Conservation (phyloP, 2,888 invertebrate genomes). For the Chalcosyrphus nemorum region DNA sequence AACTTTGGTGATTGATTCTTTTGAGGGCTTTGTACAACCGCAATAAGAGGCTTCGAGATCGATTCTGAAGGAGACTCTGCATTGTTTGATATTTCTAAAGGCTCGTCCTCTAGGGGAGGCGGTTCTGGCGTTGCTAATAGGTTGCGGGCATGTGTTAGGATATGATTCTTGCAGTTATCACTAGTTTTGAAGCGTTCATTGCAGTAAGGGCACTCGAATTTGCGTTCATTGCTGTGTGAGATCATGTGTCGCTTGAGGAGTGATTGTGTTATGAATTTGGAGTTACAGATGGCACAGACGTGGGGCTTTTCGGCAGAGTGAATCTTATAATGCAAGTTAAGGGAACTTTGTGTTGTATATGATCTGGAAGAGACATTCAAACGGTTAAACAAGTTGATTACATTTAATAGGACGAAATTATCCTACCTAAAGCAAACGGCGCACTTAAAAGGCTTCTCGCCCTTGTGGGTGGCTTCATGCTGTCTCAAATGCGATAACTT, state of each 20-base stretch:
- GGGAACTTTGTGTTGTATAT: conserved; percentile 66
- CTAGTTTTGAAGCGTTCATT: conserved; percentile 65
- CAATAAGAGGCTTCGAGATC: conserved; percentile 19
- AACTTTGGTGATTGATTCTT: conserved; percentile 48
- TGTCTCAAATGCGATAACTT: conserved; percentile 61
- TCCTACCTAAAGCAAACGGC: conserved; percentile 74
- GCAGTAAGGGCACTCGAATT: conserved; percentile 72
- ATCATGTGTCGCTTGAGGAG: conserved; percentile 71
- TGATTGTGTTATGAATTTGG: conserved; percentile 67
- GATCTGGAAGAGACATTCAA: conserved; percentile 65
- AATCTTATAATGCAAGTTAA: conserved; percentile 73
- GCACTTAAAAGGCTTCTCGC: conserved; percentile 74
- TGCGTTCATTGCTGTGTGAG: conserved; percentile 63
- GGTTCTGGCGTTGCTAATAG: conserved; percentile 46
- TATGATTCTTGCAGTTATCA: conserved; percentile 67
- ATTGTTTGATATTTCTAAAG: neutral
- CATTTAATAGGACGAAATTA: neutral
- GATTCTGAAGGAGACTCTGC: neutral
- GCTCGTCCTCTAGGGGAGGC: neutral
- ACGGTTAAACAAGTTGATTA: neutral
- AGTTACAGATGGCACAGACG: conserved; percentile 65
- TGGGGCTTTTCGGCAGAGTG: conserved; percentile 67
- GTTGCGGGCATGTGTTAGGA: conserved; percentile 59
- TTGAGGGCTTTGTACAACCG: conserved; percentile 42
- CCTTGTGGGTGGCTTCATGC: conserved; percentile 71